Evolutionary conservation across 2,113 vertebrate species (phyloP).

Genomic region (Gobius niger): DNA sequence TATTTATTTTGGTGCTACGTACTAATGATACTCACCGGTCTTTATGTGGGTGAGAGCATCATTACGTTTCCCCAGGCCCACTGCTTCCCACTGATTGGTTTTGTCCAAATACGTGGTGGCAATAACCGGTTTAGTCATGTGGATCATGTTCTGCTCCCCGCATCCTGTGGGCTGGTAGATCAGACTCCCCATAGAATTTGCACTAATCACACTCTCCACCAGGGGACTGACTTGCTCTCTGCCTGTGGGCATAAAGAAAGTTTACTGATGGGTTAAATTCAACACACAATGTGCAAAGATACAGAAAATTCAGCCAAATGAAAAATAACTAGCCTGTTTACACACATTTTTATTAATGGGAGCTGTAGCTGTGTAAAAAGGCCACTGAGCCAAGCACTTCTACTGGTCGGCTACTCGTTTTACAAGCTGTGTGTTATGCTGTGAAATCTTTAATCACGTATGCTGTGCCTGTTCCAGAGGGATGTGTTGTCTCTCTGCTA

Average conservation of each 20-base stretch:
- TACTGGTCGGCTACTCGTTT: too few relatives aligned
- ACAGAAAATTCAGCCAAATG: neutral
- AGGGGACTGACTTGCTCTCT: conserved; percentile 38
- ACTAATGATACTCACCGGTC: conserved; percentile 46
- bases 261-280: neutral
- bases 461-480: too few relatives aligned
- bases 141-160: conserved; percentile 71
- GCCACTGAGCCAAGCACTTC: too few relatives aligned
- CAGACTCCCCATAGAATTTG: conserved; percentile 34
- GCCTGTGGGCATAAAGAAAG: conserved; percentile 22
- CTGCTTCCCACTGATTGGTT: conserved; percentile 70
- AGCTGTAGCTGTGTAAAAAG: too few relatives aligned
- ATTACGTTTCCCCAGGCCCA: conserved; percentile 47
- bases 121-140: conserved; percentile 63
- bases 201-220: conserved; percentile 58
- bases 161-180: conserved; percentile 52
- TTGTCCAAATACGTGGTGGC: conserved; percentile 72
- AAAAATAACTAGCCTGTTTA: too few relatives aligned
- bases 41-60: conserved; percentile 58
- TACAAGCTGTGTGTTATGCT: too few relatives aligned
- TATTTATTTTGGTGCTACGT: neutral
- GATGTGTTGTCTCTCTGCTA: too few relatives aligned
- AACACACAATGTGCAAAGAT: neutral
- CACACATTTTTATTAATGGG: too few relatives aligned
- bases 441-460: too few relatives aligned